Evolutionary conservation across 1,140 invertebrate genomes (phyloP), one percentile per base, ranked within the genome.

Genomic region (Drosophila orena): DNA sequence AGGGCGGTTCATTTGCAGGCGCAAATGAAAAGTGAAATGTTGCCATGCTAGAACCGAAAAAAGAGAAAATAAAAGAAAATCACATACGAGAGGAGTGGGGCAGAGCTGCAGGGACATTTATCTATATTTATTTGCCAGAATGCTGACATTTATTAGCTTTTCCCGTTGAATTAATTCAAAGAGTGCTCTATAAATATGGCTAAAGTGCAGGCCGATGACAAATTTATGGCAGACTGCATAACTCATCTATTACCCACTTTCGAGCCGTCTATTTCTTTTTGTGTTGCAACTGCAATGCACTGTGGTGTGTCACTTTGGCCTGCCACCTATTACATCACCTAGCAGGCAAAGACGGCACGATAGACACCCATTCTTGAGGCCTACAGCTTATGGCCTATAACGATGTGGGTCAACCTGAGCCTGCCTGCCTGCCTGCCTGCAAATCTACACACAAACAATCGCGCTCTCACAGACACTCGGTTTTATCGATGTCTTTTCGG

Each of bases 281-380:
- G 37, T 55, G 24, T 38, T 44, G 65, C 65, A 86, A 78, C 81
- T 81, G 86, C 74, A 86, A 81, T 86, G 83, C 70, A 57, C 78
- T 81, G 60, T 86, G 64, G 79, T 85, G 81, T 86, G 77, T 85
- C 81, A 78, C 49, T 85, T 81, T 30, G 68, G 74, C 65, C 65
- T 81, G 52, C 80, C 79, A 72, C 66, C 88, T 88, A 83, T 86
- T 86, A 88, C 83, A 86, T 88, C 83, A 88, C 75, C 66, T 24
- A 57, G 42, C 43, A 59, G 53, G 49, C 42, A 12, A 55, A 3
- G 8, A 57, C 54, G 30, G 66, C 57, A 69, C 64, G 54, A 57
- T 58, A 76, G 73, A 55, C 74, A 57, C 30, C 30, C 30, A 46
- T 68, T 61, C 61, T 37, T 76, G 42, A 73, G 73, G 42, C 4